Base-by-base conservation (phyloP, 2,113 vertebrate species). In the Mesocricetus auratus region DNA sequence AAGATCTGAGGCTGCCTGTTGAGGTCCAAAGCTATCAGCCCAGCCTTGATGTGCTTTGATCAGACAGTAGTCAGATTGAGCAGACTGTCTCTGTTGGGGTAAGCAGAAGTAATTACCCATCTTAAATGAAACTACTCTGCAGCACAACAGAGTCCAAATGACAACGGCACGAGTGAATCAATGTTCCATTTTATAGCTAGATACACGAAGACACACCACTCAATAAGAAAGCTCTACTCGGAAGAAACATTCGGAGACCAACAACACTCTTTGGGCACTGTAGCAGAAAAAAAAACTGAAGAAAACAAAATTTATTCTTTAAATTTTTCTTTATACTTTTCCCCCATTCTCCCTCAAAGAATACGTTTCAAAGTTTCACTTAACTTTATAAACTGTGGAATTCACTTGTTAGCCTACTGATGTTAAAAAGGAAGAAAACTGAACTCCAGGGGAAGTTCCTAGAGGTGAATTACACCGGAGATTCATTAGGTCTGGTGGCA, bases 51-150 rank as follows among this genome's bases (percentile, higher is more conserved):
- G 47, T 8, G 42, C 45, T 81, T 29, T 78, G 82, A n/a, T 95
- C 62, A 64, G 90, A n/a, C 6, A 21, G 89, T 10, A 81, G 90
- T 62, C 77, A 96, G 75, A 79, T 33, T 45, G 78, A 42, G 39
- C 73, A 47, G 4, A 74, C 12, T 86, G 9, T 79, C 86, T 93
- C 78, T 91, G 86, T 31, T 96, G 68, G 16, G 39, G 73, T 83
- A 94, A 92, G n/a, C 42, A 73, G 74, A 90, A 88, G 62, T 39
- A 91, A 95, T 81, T 31, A 94, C 68, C 50, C 45, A 31, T 78
- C 79, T 83, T 83, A 94, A 91, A 95, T 36, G 90, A 95, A 97
- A 58, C 42, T 93, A 75, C 5, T 89, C 79, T 87, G 58, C 16
- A 86, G 45, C 7, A 47, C 79, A 94, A 36, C 0, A n/a, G 42